Evolutionary conservation across 2,113 vertebrate genomes (phyloP).

Genomic region (Triplophysa tibetana): DNA sequence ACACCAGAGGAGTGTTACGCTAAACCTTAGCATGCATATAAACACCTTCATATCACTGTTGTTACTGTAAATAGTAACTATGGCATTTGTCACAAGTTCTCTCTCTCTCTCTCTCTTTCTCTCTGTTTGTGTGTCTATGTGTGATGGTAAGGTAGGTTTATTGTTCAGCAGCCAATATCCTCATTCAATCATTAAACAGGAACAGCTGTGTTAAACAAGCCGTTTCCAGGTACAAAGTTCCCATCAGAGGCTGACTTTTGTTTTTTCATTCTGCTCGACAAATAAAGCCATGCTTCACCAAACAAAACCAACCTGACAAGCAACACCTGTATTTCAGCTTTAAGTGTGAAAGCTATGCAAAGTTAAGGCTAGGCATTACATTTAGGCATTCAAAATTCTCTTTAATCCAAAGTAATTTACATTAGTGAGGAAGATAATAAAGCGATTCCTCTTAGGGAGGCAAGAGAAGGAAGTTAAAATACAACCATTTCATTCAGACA

Average conservation of each 20-base stretch:
- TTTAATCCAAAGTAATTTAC: no score
- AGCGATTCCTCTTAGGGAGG: no score
- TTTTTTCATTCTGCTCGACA: conserved; percentile 1
- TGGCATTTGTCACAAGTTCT: background rate
- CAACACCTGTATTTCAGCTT: background rate
- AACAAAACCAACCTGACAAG: no score
- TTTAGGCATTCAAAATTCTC: no score
- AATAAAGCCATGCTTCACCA: background rate
- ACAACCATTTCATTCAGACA: no score
- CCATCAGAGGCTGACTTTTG: background rate
- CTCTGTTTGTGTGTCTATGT: no score
- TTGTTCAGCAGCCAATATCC: background rate
- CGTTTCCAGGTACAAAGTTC: conserved; percentile 44
- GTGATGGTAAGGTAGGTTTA: background rate
- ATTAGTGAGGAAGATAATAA: no score
- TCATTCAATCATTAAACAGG: conserved; percentile 50
- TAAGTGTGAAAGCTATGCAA: background rate
- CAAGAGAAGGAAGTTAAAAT: no score
- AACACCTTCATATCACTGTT: background rate
- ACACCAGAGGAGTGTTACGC: background rate
- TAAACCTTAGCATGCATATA: no score
- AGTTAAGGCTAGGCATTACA: no score
- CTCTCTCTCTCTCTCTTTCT: background rate
- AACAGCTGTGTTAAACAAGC: background rate
- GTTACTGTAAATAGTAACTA: background rate